Evolutionary conservation across 2,113 vertebrate genomes (phyloP).

Genomic region (Rhizomys pruinosus): DNA sequence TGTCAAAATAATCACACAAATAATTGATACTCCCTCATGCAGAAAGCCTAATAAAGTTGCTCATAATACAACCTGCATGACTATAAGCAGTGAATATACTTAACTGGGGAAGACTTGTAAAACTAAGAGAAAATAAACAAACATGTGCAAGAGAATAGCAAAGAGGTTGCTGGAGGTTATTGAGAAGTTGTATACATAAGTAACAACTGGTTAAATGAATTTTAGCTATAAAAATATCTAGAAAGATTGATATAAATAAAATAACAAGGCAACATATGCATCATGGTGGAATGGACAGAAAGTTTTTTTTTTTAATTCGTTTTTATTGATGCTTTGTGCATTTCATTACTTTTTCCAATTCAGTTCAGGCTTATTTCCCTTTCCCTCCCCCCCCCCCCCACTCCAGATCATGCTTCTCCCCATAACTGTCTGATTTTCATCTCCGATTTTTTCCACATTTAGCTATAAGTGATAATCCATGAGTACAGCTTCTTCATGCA

Average conservation of each 20-base stretch:
- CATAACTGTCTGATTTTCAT: no score
- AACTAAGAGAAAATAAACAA: not conserved
- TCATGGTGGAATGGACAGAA: not conserved
- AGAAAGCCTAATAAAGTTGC: not conserved
- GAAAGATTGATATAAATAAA: constrained; percentile 16
- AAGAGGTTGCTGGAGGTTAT: not conserved
- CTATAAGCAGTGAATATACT: not conserved
- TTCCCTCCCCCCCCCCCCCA: no score
- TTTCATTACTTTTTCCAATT: no score
- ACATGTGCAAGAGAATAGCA: not conserved
- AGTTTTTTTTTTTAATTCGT: no score
- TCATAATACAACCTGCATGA: not conserved
- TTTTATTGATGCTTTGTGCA: no score
- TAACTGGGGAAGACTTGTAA: not conserved
- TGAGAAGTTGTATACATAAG: not conserved
- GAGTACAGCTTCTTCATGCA: no score
- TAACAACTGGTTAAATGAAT: not conserved
- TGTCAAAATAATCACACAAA: not conserved
- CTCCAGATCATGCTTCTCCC: no score
- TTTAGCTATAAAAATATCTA: not conserved
- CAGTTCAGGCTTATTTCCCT: no score
- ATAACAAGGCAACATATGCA: not conserved
- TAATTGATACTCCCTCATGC: not conserved
- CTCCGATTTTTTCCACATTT: no score
- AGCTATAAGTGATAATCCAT: no score